Evolutionary conservation across 2,797 vertebrate genomes (phyloP), one percentile per base, ranked within the genome.

Genomic region (Sphenodon punctatus): DNA sequence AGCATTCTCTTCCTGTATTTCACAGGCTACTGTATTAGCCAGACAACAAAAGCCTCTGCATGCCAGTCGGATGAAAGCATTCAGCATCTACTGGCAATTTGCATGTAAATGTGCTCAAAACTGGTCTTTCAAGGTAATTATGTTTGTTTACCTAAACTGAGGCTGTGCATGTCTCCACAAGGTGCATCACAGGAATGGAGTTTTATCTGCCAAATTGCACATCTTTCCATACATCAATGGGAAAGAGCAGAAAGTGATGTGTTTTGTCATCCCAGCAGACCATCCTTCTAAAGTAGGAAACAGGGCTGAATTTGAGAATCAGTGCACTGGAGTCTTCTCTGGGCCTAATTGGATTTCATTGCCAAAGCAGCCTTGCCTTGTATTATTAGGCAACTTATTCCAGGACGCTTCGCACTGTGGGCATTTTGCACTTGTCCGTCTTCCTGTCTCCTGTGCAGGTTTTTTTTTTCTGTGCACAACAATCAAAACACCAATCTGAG

Each of bases 121-220:
- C 93, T 81, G 91, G 93, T 93, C 89, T 86, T 82, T 41, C 92
- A 68, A 86, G 91, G 68, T 81, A 63, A 88, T 91, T 85, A 87
- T 10, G 11, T 59, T 30, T 88, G 75, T 90, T 88, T 79, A 81
- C 87, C 53, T 69, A 67, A 61, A 55, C 3, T 3, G 58, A 78
- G 36, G 36, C 56, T 48, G 23, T 75, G 75, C 89, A 51, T 66
- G 86, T 84, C 90, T 75, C 81, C 76, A 11, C 92, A 91, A 39
- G 86, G 56, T 19, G 61, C 61, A 59, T 45, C 5, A 15, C 9
- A 75, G 61, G 48, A 80, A 69, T 22, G n/a, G n/a, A 36, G 74
- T 48, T 38, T 36, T 22, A 71, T 53, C 87, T 67, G 12, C 61
- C 53, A 9, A 23, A 12, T 66, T 43, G 6, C n/a, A 39, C 53